Evolutionary conservation across 1,140 invertebrate species (phyloP), one percentile per base, ranked within the genome.

Genomic region (Daktulosphaira vitifoliae): DNA sequence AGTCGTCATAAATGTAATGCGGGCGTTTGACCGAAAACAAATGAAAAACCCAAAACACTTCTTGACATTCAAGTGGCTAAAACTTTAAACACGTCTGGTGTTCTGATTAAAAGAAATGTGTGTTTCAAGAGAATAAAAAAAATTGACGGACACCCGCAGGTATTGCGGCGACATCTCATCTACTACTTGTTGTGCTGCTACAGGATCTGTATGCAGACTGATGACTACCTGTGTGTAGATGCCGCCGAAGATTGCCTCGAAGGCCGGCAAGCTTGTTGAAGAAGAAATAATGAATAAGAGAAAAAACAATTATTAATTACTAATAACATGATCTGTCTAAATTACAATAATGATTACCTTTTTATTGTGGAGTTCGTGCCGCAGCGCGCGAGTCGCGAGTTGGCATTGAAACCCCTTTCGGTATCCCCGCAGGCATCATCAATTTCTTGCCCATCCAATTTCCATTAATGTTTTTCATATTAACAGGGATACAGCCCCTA

Each of bases 391-490:
- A 38, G n/a, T 54, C 22, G n/a, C 6, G 13, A n/a, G 52, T 39
- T 39, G 37, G 39, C 52, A 39, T 39, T n/a, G 9, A n/a, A 23
- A 23, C n/a, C 33, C 20, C 18, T 38, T 53, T 53, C 23, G 33
- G 23, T 20, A 18, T 52, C 16, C 5, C 9, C 29, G 26, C 26
- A 11, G 16, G 4, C 6, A 37, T 52, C 25, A 37, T 52, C 26
- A 39, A 23, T 39, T 54, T 39, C 3, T 15, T 16, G 33, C 5
- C 33, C 13, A 37, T 13, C 52, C 23, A 15, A 37, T 54, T 39
- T 54, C 26, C 50, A 38, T 39, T 39, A 54, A 38, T 37, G 52
- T 54, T 54, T 39, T 39, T 38, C 52, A 39, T 54, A 39, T 54
- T 39, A 54, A 39, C n/a, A n/a, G n/a, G n/a, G n/a, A n/a, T n/a